Conservation (phyloP, 2,797 vertebrate genomes). For the Bradypus variegatus region DNA sequence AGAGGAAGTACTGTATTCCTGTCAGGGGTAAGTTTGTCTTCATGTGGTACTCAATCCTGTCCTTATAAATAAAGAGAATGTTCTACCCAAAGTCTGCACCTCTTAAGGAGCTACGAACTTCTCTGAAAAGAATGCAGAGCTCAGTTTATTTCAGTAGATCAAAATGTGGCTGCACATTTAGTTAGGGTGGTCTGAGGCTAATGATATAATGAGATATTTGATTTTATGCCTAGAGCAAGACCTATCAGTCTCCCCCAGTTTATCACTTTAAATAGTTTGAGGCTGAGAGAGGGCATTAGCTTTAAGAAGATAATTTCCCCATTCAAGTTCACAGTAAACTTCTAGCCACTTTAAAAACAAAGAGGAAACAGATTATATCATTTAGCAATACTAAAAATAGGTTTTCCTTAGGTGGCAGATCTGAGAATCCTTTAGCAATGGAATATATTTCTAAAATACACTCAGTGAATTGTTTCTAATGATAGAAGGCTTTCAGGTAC, state of each 20-base stretch:
- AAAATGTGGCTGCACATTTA: background rate
- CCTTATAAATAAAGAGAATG: background rate
- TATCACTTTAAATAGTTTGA: background rate
- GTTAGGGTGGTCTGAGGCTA: background rate
- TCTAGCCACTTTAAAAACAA: background rate
- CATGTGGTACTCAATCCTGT: background rate
- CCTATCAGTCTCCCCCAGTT: background rate
- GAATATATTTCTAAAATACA: conserved; percentile 57
- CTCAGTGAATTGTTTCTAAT: conserved; percentile 61
- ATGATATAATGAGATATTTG: background rate
- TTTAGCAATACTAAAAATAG: conserved; percentile 49
- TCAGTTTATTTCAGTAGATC: background rate
- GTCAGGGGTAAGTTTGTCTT: background rate
- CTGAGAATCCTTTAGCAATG: conserved; percentile 35
- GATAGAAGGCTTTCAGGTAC: conserved; percentile 38
- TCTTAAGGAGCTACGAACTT: background rate
- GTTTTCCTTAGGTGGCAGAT: conserved; percentile 46
- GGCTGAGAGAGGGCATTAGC: background rate
- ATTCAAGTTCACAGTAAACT: background rate
- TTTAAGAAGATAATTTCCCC: background rate
- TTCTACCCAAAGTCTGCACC: background rate
- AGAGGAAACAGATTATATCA: conserved; percentile 50
- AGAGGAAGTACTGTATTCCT: conserved; percentile 2
- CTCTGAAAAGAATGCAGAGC: background rate
- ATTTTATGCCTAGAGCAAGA: conserved; percentile 47